Evolutionary conservation across 2,888 invertebrate species (phyloP), one percentile per base, ranked within the genome.

Genomic region (Cryptophagus acutangulus): DNA sequence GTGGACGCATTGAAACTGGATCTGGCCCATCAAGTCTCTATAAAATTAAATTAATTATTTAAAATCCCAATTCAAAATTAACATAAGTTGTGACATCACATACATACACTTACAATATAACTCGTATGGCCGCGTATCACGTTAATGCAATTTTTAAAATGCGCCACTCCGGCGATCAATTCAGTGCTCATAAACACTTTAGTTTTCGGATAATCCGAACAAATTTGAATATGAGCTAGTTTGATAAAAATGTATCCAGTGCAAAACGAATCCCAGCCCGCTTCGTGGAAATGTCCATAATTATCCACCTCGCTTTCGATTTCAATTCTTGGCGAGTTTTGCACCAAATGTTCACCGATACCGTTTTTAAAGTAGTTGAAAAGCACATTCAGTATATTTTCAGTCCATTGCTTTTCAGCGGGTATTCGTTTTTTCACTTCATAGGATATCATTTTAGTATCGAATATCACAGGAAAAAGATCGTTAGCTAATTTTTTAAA

Each of bases 251-350:
- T 78, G 62, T 77, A 81, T 0, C 86, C 89, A 38, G 87, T 77
- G 53, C 82, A 80, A 62, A 75, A 87, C 0, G 89, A 82, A 67
- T 90, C 89, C 80, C 84, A 89, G 1, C 86, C 88, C n/a, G 89
- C 89, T 59, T 87, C 81, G 54, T 89, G 90, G 55, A 68, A 72
- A 20, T 55, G 57, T 25, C 57, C 58, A 28, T 47, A 43, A 40
- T 45, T 49, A 15, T 54, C 45, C 38, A 49, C 43, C 5, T 51
- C 41, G 12, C 55, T 51, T 29, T 57, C 51, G 24, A 59, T 47
- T 48, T 62, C 59, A 36, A 73, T 69, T 5, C 48, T 30, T 2
- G 74, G 74, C 3, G 71, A 64, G 54, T 66, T 61, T n/a, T 66
- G 28, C 1, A 57, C 61, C 41, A 72, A 49, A 45, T 61, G 49